Evolutionary conservation across 2,797 vertebrate genomes (phyloP).

Genomic region (Poeciliopsis presidionis): DNA sequence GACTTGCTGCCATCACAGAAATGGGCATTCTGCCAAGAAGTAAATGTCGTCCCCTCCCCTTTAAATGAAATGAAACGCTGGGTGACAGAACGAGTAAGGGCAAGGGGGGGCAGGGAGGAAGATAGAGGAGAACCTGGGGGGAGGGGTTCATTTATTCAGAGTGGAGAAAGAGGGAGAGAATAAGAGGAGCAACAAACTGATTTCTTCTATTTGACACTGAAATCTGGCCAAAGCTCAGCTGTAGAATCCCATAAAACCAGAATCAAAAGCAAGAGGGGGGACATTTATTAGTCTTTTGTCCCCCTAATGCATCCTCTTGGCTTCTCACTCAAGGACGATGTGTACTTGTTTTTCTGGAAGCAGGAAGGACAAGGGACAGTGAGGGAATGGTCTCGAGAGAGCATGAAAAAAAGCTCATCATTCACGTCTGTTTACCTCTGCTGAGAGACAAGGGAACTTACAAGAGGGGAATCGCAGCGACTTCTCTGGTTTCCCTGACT

Average conservation of each 20-base stretch:
- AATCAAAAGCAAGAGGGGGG: constrained; percentile 37
- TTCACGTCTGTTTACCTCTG: constrained; percentile 73
- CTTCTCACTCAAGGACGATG: constrained; percentile 63
- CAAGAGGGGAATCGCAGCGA: constrained; percentile 54
- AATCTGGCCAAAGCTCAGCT: constrained; percentile 14
- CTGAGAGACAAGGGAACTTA: constrained; percentile 53
- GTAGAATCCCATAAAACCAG: constrained; percentile 37
- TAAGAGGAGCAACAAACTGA: constrained; percentile 35
- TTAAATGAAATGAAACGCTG: constrained; percentile 58
- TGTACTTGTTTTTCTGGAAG: constrained; percentile 67
- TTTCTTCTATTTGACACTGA: constrained; percentile 24
- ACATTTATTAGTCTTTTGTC: constrained; percentile 64
- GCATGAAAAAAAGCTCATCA: constrained; percentile 67
- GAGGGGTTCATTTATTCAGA: constrained; percentile 38
- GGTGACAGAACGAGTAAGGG: constrained; percentile 50
- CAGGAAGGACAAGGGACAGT: constrained; percentile 37
- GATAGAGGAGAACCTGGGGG: constrained; percentile 33
- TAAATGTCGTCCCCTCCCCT: constrained; percentile 68
- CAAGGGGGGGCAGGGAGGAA: constrained; percentile 30
- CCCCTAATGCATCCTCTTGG: constrained; percentile 50
- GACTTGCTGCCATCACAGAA: constrained; percentile 67
- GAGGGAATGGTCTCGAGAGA: constrained; percentile 56
- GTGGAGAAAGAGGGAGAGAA: constrained; percentile 39
- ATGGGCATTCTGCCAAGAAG: constrained; percentile 78
- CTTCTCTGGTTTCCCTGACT: constrained; percentile 71